Percentiles rank a stretch among this genome's conserved stretches.
These are phyloP conservation scores for Leucophenga maculata DNA, from an alignment of 2,888 invertebrate genomes.

Conservation along the genomic window DNA sequence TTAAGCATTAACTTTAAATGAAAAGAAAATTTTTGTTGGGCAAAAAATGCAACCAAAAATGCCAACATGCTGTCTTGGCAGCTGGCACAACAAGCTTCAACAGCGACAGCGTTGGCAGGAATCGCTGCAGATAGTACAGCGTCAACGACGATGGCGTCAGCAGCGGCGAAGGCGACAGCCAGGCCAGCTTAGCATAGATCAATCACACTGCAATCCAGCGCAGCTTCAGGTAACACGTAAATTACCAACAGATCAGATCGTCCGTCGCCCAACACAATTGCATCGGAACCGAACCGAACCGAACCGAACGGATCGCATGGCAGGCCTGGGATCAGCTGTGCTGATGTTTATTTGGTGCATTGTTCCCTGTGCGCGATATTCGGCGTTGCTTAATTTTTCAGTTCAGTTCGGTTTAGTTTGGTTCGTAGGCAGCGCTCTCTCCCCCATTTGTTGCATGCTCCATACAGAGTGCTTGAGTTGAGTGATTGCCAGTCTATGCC, in stretches of 20 bases:
- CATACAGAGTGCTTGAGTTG: background rate
- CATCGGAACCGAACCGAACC: background rate
- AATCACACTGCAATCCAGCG: background rate
- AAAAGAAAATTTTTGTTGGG: no score
- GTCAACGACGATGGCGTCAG: background rate
- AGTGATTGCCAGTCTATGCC: background rate
- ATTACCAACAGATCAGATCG: background rate
- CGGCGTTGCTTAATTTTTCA: no score
- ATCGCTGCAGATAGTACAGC: background rate
- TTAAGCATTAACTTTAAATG: no score
- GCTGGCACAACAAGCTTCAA: constrained; percentile 1
- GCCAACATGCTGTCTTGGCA: background rate
- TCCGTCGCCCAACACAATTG: background rate
- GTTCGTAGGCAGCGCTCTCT: no score
- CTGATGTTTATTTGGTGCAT: no score
- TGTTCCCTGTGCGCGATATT: background rate
- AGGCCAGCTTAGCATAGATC: constrained; percentile 14
- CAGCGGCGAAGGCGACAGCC: background rate
- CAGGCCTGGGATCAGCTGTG: no score
- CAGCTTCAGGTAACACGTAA: constrained; percentile 15
- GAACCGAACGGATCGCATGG: no score
- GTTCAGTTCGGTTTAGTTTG: no score
- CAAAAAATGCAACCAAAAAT: no score
- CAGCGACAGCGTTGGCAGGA: background rate
- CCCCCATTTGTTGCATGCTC: background rate